Conservation (phyloP, 2,888 invertebrate genomes). For the Eumerus sabulonum region DNA sequence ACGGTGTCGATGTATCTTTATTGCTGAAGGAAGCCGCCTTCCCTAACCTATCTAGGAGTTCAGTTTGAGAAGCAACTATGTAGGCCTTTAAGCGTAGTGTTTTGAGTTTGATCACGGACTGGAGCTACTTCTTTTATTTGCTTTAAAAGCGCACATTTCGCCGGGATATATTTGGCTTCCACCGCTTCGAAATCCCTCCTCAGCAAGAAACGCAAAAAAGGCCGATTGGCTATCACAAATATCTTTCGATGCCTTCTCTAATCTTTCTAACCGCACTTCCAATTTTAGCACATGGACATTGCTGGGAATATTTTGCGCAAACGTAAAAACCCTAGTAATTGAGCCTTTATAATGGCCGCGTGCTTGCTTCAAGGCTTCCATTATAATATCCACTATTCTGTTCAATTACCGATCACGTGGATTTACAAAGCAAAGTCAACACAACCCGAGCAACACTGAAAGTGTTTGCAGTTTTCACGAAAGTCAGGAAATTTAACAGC, state of each 20-base stretch:
- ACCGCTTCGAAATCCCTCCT: constrained; percentile 7
- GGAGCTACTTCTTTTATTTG: not conserved
- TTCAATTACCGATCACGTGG: not conserved
- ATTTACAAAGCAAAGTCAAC: not conserved
- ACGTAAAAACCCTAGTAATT: constrained; percentile 14
- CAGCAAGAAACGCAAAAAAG: not conserved
- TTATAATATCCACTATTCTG: not conserved
- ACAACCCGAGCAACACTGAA: too few species aligned
- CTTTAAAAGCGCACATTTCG: constrained; percentile 7
- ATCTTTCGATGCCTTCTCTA: constrained; percentile 6
- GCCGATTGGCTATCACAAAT: constrained; percentile 7
- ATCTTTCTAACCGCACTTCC: constrained; percentile 14
- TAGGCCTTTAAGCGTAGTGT: not conserved
- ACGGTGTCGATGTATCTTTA: not conserved
- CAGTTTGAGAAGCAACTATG: not conserved
- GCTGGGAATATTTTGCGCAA: not conserved
- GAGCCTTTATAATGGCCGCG: constrained; percentile 12
- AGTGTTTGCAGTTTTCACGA: too few species aligned
- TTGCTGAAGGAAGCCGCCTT: not conserved
- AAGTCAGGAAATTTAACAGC: too few species aligned
- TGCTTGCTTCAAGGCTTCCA: not conserved
- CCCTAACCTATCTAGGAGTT: not conserved
- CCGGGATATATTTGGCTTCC: not conserved
- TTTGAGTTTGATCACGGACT: not conserved
- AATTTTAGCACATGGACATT: too few species aligned